Evolutionary conservation across 1,140 invertebrate species (phyloP).

Genomic region (Battus philenor): DNA sequence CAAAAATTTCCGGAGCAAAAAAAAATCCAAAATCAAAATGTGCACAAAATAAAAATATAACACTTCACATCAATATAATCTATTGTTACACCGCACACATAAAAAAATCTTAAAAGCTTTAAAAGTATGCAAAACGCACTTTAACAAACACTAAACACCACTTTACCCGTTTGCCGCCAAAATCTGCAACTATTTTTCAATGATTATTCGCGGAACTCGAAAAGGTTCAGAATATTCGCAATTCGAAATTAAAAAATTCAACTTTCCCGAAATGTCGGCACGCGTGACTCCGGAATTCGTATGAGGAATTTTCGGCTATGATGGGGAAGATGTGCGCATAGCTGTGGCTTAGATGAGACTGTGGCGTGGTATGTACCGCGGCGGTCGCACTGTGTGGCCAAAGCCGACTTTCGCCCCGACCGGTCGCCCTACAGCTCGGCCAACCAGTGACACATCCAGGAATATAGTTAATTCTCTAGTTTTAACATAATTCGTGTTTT

Average conservation of each 20-base stretch:
- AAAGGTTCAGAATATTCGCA: conserved; percentile 38
- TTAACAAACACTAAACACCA: conserved; percentile 61
- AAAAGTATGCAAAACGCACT: conserved; percentile 57
- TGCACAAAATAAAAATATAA: conserved; percentile 65
- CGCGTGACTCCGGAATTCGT: conserved; percentile 45
- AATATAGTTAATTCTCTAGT: conserved; percentile 52
- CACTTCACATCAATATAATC: conserved; percentile 65
- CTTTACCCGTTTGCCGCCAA: conserved; percentile 69
- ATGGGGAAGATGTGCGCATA: conserved; percentile 72
- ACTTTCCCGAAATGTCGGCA: conserved; percentile 53
- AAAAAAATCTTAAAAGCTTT: conserved; percentile 57
- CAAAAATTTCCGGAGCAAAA: conserved; percentile 64
- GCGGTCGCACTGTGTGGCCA: conserved; percentile 57
- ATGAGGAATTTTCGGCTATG: conserved; percentile 67
- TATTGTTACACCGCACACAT: conserved; percentile 59
- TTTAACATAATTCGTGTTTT: conserved; percentile 26
- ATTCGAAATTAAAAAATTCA: conserved; percentile 30
- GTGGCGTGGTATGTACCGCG: conserved; percentile 57
- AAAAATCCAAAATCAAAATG: conserved; percentile 62
- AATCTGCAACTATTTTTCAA: conserved; percentile 41
- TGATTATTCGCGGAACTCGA: conserved; percentile 35
- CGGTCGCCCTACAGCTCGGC: conserved; percentile 65
- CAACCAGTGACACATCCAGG: conserved; percentile 65
- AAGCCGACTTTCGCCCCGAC: conserved; percentile 69
- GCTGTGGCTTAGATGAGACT: conserved; percentile 73